Evolutionary conservation across 2,113 vertebrate species (phyloP).

Genomic region (Hippoglossus stenolepis): DNA sequence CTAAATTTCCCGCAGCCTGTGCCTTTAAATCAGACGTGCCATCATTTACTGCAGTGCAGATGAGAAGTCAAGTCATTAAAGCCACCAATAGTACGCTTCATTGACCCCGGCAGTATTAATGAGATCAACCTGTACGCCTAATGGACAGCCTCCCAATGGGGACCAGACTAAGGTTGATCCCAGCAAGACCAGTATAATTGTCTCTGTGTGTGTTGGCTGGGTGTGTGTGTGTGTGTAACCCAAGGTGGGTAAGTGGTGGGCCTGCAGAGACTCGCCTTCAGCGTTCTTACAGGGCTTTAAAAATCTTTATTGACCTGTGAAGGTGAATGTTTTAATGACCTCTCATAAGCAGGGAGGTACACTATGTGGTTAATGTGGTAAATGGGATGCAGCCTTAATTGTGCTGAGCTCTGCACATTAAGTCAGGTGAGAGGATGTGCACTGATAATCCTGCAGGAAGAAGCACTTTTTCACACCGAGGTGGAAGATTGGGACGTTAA

Average conservation of each 20-base stretch:
- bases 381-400: conserved; percentile 76
- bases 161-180: conserved; percentile 23
- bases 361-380: conserved; percentile 67
- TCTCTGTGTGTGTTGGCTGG: conserved; percentile 7
- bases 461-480: conserved; percentile 37
- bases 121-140: conserved; percentile 65
- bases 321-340: conserved; percentile 76
- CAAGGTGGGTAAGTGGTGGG: conserved; percentile 9
- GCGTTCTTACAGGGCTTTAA: conserved; percentile 41
- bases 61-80: conserved; percentile 70
- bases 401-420: conserved; percentile 68
- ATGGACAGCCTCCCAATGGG: conserved; percentile 47
- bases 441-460: conserved; percentile 38
- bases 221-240: background rate
- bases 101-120: conserved; percentile 72
- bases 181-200: conserved; percentile 40
- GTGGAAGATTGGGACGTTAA: conserved; percentile 8
- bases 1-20: conserved; percentile 42
- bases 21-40: conserved; percentile 71
- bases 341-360: conserved; percentile 62
- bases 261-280: conserved; percentile 28
- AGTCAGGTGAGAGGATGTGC: conserved; percentile 49
- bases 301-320: conserved; percentile 77
- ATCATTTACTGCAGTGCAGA: conserved; percentile 74
- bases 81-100: conserved; percentile 61